Conservation (phyloP, 30 jellyfish, hydroid and myxozoan species). For the Hydra vulgaris region DNA sequence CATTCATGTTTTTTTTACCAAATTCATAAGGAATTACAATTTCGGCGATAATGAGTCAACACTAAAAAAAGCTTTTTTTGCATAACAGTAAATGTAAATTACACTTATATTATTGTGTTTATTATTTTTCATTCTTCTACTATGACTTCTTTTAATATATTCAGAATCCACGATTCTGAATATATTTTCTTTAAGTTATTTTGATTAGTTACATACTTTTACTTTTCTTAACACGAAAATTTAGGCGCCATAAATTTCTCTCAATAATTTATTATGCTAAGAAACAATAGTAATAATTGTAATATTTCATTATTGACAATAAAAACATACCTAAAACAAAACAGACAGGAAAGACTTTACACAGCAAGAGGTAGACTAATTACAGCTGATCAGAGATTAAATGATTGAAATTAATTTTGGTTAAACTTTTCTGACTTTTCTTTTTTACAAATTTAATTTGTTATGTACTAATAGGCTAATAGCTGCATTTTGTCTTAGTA, state of each 20-base stretch:
- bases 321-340: background rate
- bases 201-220: background rate
- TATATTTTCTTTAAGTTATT: background rate
- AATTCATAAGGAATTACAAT: too few species aligned
- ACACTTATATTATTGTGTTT: background rate
- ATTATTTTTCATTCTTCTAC: background rate
- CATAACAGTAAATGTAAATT: background rate
- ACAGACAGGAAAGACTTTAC: background rate
- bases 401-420: background rate
- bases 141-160: background rate
- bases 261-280: background rate
- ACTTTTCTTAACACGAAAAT: background rate
- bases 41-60: too few species aligned
- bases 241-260: background rate
- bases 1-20: too few species aligned
- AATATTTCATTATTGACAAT: background rate
- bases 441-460: too few species aligned
- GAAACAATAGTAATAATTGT: background rate
- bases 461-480: background rate
- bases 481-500: background rate
- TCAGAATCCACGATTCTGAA: background rate
- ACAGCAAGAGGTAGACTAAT: background rate
- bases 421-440: background rate
- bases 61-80: background rate
- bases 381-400: background rate